Percentiles rank a stretch among this genome's conserved stretches.
phyloP scores from a whole-genome alignment of 2,797 vertebrate species.

The Podarcis siculus region DNA sequence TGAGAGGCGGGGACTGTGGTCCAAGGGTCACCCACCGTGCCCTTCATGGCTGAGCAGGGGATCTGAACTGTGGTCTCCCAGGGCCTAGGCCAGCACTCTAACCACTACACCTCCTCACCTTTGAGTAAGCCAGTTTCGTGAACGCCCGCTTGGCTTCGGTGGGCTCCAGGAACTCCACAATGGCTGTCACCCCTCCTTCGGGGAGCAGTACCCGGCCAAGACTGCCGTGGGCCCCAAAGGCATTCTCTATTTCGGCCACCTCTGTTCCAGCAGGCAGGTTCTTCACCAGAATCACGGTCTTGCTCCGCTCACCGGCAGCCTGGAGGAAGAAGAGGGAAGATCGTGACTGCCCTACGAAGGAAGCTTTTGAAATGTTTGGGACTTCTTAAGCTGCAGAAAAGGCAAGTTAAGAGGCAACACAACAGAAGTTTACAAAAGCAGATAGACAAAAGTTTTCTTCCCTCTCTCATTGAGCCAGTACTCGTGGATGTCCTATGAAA shows the following conservation, averaged over 20 bases:
- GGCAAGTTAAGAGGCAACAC: no score
- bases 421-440: no score
- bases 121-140: slow-evolving; percentile 90
- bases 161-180: slow-evolving; percentile 93
- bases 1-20: no score
- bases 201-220: slow-evolving; percentile 92
- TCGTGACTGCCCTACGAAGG: no score
- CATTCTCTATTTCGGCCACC: slow-evolving; percentile 79
- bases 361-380: no score
- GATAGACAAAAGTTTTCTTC: no score
- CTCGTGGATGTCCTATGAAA: rapidly evolving
- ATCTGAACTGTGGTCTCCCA: no score
- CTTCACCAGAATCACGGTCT: slow-evolving; percentile 91
- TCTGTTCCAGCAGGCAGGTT: slow-evolving; percentile 88
- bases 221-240: slow-evolving; percentile 86
- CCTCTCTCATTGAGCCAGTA: no score
- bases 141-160: slow-evolving; percentile 93
- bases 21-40: no score
- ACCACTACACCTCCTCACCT: slow-evolving; percentile 75
- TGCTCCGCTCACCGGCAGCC: slow-evolving; percentile 89
- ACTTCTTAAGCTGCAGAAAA: no score
- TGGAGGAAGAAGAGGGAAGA: slow-evolving; percentile 28
- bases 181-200: slow-evolving; percentile 90
- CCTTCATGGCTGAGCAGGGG: no score
- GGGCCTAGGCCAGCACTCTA: no score